Evolutionary conservation across 1,140 invertebrate species (phyloP).

Genomic region (Hylaeus anthracinus): DNA sequence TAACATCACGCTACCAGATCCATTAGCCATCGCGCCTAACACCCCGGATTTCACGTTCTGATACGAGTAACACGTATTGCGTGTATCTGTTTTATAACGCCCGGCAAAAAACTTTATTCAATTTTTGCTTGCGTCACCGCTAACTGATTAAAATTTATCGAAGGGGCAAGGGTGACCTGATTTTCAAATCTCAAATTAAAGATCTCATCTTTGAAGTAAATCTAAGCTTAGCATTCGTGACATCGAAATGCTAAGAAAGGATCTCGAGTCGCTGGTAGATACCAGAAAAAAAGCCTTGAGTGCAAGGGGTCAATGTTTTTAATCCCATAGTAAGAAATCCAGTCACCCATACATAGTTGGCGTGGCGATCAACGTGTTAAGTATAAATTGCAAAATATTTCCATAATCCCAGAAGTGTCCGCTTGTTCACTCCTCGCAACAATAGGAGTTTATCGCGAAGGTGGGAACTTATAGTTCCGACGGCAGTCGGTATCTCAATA

Average conservation of each 20-base stretch:
- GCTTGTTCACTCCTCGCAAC: neutral
- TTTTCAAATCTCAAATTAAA: no score
- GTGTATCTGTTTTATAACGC: neutral
- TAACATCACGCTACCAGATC: constrained; percentile 25
- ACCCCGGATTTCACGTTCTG: constrained; percentile 5
- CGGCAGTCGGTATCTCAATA: neutral
- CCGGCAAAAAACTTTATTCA: neutral
- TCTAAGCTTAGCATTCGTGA: no score
- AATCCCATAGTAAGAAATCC: no score
- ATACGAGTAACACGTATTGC: neutral
- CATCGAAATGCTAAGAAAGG: no score
- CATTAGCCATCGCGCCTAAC: constrained; percentile 19
- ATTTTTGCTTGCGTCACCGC: no score
- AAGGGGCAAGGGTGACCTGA: no score
- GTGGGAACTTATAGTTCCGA: neutral
- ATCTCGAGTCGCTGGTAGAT: no score
- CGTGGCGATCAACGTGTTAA: neutral
- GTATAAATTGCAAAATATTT: neutral
- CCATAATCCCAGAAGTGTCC: neutral
- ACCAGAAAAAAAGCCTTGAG: no score
- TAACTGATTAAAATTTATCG: neutral
- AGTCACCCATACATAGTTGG: no score
- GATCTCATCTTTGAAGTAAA: no score
- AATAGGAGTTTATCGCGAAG: neutral
- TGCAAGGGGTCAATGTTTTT: no score